Base-by-base conservation (phyloP, 1,140 invertebrate genomes). In the Drosophila nigrodunni region DNA sequence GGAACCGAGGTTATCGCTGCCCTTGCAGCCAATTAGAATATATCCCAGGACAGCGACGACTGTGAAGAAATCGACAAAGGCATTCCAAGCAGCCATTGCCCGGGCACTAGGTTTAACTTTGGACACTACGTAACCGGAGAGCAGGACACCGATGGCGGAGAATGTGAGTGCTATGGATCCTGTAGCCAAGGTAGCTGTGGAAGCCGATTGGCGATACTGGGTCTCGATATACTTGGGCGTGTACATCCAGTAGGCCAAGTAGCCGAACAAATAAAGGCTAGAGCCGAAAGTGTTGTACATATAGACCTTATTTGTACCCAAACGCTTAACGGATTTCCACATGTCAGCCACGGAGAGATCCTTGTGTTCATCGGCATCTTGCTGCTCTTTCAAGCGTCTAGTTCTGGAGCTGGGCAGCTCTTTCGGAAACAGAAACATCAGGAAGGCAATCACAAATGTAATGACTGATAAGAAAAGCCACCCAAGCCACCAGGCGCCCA, bases 401-500 rank as follows among this genome's bases (percentile, higher is more conserved):
- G 64, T 67, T 9, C 62, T 66, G 9, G 85, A 66, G 55, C 94
- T 93, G 2, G 95, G 95, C 61, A 96, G 83, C 8, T 94, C 94
- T 85, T 94, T 95, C 7, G 95, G 95, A 74, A 96, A 95, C 11
- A 96, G 88, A 1, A 94, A 94, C 41, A 96, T 93, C 2, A 95
- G 79, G 30, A 94, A 93, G 0, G 94, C 93, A 52, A 95, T 94
- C 5, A 95, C 15, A 4, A 95, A 93, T 0, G 96, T 93, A 1
- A 95, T 74, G 3, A 93, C 80, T 9, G 94, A 95, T 8, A 96
- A 91, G 4, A 96, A 92, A 7, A 96, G 94, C 96, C 94, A 97
- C 11, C 97, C 97, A 13, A 96, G 65, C 96, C 96, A 97, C 96
- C 96, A 97, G 8, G 96, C 96, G 2, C 96, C 96, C 13, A 96